phyloP scores from a whole-genome alignment of 2,113 vertebrate genomes.

The Suricata suricatta region DNA sequence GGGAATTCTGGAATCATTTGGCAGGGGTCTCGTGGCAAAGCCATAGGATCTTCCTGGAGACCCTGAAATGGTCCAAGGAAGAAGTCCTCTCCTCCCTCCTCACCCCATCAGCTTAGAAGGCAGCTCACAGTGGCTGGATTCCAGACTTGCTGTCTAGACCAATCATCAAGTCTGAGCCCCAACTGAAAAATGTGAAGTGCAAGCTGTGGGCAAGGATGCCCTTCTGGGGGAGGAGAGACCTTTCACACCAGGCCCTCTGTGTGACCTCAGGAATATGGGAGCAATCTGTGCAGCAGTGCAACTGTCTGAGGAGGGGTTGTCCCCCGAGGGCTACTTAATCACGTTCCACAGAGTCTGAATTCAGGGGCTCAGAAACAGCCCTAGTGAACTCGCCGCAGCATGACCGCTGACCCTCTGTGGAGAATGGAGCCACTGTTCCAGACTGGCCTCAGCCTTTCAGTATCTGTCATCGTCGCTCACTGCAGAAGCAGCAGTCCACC shows the following conservation, averaged over 20 bases:
- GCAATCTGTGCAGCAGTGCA: background rate
- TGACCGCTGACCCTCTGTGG: background rate
- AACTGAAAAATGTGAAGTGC: background rate
- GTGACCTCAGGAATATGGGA: background rate
- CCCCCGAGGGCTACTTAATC: background rate
- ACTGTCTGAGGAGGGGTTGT: background rate
- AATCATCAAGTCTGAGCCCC: rapidly evolving
- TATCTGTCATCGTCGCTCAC: background rate
- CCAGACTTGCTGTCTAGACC: background rate
- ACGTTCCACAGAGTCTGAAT: conserved; percentile 39
- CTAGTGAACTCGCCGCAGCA: background rate
- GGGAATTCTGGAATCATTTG: background rate
- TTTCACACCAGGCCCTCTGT: background rate
- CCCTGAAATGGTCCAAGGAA: background rate
- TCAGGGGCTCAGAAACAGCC: background rate
- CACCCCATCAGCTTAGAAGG: background rate
- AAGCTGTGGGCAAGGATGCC: background rate
- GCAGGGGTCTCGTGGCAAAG: background rate
- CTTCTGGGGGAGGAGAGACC: background rate
- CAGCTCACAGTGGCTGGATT: background rate
- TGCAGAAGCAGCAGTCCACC: background rate
- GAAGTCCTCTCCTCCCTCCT: background rate
- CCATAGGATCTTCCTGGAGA: background rate
- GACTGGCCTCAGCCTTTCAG: background rate
- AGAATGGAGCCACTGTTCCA: conserved; percentile 57